Conservation (phyloP, 1,140 invertebrate species). For the Temnothorax curvispinosus region DNA sequence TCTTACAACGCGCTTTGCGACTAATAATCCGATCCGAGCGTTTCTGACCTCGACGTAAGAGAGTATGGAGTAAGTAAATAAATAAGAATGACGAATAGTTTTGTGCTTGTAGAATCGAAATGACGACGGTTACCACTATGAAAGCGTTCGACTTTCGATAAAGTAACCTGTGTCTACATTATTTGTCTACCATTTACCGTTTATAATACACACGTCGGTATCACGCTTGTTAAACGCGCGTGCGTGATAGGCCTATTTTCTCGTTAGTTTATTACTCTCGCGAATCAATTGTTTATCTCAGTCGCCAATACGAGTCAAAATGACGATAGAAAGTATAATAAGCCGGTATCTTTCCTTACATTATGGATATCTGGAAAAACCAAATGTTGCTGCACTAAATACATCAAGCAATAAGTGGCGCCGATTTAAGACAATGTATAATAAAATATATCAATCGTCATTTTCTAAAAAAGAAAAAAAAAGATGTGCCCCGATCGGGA, state of each 20-base stretch:
- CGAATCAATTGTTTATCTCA: conserved; percentile 60
- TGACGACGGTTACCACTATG: conserved; percentile 47
- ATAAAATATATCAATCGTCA: conserved; percentile 58
- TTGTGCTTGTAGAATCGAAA: conserved; percentile 16
- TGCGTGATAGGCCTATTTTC: conserved; percentile 68
- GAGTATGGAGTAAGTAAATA: not conserved
- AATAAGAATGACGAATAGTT: conserved; percentile 17
- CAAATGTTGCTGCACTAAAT: conserved; percentile 56
- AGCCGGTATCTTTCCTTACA: conserved; percentile 9
- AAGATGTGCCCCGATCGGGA: conserved; percentile 4
- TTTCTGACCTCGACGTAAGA: conserved; percentile 36
- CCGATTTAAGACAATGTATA: conserved; percentile 58
- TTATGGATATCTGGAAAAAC: conserved; percentile 19
- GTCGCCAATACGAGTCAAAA: conserved; percentile 70
- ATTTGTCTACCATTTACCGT: conserved; percentile 32
- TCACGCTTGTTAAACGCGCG: conserved; percentile 42
- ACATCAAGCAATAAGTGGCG: conserved; percentile 65
- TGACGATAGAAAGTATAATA: conserved; percentile 22
- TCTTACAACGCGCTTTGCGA: conserved; percentile 7
- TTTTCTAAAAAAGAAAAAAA: conserved; percentile 61
- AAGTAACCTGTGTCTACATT: conserved; percentile 21
- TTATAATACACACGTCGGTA: not conserved
- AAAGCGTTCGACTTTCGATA: conserved; percentile 28
- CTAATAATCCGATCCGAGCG: not conserved
- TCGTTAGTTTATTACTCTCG: conserved; percentile 70